Conservation (phyloP, 92 coral and sea anemone genomes). For the Pocillopora grandis region DNA sequence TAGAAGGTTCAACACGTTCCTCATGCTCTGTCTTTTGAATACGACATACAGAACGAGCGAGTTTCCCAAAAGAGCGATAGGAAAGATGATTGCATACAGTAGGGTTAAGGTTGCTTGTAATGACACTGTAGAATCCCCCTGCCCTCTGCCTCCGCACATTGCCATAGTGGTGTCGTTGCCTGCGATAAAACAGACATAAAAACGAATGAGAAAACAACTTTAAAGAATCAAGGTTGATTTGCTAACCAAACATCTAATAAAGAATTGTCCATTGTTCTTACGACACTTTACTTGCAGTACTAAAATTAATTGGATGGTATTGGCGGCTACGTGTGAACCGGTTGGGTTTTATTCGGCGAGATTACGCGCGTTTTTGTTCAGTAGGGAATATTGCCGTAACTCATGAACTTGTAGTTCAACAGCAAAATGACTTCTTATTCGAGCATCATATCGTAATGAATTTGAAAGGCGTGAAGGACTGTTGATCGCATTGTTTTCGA, state of each 20-base stretch:
- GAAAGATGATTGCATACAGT: conserved; percentile 74
- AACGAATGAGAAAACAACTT: not conserved
- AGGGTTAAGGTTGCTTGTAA: conserved; percentile 60
- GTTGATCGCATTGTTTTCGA: too few relatives aligned
- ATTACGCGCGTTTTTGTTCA: too few relatives aligned
- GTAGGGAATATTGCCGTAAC: too few relatives aligned
- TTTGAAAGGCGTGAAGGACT: too few relatives aligned
- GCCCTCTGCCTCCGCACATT: not conserved
- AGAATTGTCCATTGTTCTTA: too few relatives aligned
- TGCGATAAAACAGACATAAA: not conserved
- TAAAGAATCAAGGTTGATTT: not conserved
- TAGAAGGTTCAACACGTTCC: conserved; percentile 75
- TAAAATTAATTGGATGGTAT: too few relatives aligned
- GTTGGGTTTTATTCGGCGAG: too few relatives aligned
- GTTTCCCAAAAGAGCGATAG: conserved; percentile 83
- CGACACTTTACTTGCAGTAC: too few relatives aligned
- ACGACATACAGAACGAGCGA: conserved; percentile 82
- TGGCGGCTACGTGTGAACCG: too few relatives aligned
- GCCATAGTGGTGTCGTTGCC: conserved; percentile 9
- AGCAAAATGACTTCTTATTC: too few relatives aligned
- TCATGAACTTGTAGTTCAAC: too few relatives aligned
- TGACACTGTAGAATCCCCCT: conserved; percentile 4
- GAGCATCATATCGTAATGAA: too few relatives aligned
- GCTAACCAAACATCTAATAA: not conserved
- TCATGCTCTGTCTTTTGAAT: conserved; percentile 77